Base-by-base conservation (phyloP, 2,113 vertebrate species). In the Conger conger region DNA sequence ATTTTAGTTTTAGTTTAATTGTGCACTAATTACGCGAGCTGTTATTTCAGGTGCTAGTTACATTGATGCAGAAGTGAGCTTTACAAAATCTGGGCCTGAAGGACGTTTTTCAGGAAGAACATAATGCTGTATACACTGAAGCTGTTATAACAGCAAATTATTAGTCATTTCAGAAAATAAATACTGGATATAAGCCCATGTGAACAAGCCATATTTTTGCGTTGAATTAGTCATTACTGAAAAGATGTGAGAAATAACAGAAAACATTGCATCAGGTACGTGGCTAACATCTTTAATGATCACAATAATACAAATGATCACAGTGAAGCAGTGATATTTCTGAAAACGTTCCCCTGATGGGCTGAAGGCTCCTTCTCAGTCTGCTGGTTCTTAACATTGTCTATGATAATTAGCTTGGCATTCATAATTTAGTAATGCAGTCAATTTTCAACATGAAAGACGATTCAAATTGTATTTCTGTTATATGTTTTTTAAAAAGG, bases 41-140 rank as follows among this genome's bases (percentile, higher is more conserved):
- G 45, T 50, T 50, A 50, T 50, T 50, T 50, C 45, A 50, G 45
- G 45, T 50, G 45, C 45, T 50, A 13, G 45, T 50, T 50, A 9
- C 45, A 50, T 50, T 1, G 15, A 15, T 50, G 45, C 11, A 50
- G 11, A 86, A 85, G 76, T 76, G 86, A 76, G 80, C 78, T 76
- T 85, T 82, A 86, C 86, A 63, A 63, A 63, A 63, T 63, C 57
- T 27, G 57, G 8, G 57, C 23, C 57, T 27, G 57, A 63, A 63
- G 57, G 57, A 23, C 57, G 27, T 63, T 63, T 63, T 27, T 63
- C 5, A 63, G 57, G 23, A 63, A 63, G 57, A 23, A 23, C 18
- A 63, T 63, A 27, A 23, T 50, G 15, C 9, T 50, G 45, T 50
- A 50, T 50, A 50, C 15, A 50, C n/a, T n/a, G 11, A 50, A 42